Evolutionary conservation across 2,888 invertebrate species (phyloP).

Genomic region (Erynnis tages): DNA sequence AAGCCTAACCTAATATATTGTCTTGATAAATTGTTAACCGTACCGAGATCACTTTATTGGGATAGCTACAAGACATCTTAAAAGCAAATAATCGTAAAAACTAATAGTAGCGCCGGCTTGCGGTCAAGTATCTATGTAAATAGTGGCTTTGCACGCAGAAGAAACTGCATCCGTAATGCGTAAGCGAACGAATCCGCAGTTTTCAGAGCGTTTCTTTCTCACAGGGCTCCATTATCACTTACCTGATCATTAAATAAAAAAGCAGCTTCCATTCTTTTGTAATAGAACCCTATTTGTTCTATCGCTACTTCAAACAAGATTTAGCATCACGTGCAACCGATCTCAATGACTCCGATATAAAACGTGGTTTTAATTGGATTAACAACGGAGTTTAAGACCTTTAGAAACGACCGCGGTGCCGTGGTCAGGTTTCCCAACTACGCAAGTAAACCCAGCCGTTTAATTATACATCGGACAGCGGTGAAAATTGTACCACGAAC

Average conservation of each 20-base stretch:
- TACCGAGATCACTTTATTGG: constrained; percentile 5
- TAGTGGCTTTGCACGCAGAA: constrained; percentile 34
- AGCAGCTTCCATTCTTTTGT: constrained; percentile 33
- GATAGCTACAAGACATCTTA: constrained; percentile 18
- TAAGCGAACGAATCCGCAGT: constrained; percentile 43
- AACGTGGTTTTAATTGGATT: constrained; percentile 28
- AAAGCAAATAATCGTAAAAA: constrained; percentile 26
- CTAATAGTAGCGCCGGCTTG: constrained; percentile 21
- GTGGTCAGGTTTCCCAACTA: constrained; percentile 56
- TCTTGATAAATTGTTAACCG: constrained; percentile 3
- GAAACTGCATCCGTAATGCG: constrained; percentile 16
- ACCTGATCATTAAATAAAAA: constrained; percentile 29
- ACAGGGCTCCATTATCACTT: constrained; percentile 44
- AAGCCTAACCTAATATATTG: no score
- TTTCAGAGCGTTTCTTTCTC: constrained; percentile 62
- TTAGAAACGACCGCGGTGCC: constrained; percentile 32
- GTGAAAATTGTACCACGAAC: constrained; percentile 31
- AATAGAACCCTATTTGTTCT: constrained; percentile 30
- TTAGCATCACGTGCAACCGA: constrained; percentile 20
- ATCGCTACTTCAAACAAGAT: constrained; percentile 21
- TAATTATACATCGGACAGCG: constrained; percentile 49
- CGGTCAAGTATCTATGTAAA: constrained; percentile 33
- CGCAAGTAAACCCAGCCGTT: constrained; percentile 42
- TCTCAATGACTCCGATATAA: constrained; percentile 17
- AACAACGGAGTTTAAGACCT: constrained; percentile 20